A percentile compares a stretch with the other conserved stretches of the same genome.
These are phyloP conservation scores for Nyctereutes procyonoides DNA, from an alignment of 2,113 vertebrate species.

Conservation along the genomic window DNA sequence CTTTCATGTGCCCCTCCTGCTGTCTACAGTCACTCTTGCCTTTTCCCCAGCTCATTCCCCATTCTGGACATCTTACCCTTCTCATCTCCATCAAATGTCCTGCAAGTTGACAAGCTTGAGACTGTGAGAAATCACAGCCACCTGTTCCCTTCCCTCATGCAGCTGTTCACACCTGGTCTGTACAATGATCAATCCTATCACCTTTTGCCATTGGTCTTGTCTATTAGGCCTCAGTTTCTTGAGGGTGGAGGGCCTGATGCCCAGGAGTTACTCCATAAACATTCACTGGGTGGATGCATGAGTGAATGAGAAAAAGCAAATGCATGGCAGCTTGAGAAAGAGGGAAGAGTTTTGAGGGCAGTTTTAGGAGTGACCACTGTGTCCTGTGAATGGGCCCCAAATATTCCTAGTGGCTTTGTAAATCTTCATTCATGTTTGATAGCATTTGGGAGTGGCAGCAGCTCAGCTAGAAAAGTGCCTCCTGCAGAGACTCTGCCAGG, in stretches of 20 bases:
- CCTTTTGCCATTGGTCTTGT: neutral
- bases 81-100: neutral
- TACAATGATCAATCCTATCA: neutral
- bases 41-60: neutral
- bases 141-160: neutral
- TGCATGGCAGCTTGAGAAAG: neutral
- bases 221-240: neutral
- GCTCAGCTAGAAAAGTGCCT: neutral
- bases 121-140: neutral
- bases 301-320: neutral
- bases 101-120: no score
- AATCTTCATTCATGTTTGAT: neutral
- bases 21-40: neutral
- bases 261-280: neutral
- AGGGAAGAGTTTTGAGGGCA: neutral
- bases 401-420: neutral
- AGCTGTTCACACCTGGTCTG: neutral
- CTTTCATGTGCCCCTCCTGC: neutral
- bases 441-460: neutral
- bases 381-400: fast-evolving
- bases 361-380: neutral
- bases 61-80: neutral
- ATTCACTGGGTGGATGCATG: neutral
- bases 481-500: neutral
- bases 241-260: neutral